Percentiles rank a stretch among this genome's conserved stretches.
Evolutionary conservation across 2,113 vertebrate species (phyloP).

Genomic region (Proterorhinus semilunaris): DNA sequence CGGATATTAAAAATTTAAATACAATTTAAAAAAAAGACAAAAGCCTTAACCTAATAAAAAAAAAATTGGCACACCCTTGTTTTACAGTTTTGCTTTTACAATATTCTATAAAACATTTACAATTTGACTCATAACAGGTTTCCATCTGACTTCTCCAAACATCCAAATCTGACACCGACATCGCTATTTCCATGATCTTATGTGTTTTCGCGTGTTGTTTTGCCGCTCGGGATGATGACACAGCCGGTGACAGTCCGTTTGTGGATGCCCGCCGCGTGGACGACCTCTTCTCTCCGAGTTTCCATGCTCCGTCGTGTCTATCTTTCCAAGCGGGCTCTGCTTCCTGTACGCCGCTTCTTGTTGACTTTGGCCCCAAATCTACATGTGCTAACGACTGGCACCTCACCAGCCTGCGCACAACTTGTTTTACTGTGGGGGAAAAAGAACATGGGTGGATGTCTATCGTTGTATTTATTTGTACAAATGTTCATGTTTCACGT

Average conservation of each 20-base stretch:
- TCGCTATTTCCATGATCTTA: slow-evolving; percentile 19
- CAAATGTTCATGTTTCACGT: slow-evolving; percentile 7
- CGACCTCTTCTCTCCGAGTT: slow-evolving; percentile 31
- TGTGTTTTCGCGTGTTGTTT: slow-evolving; percentile 64
- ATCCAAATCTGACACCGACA: background rate
- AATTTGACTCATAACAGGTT: background rate
- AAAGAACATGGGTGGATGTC: slow-evolving; percentile 34
- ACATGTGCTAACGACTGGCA: slow-evolving; percentile 13
- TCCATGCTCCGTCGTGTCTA: slow-evolving; percentile 56
- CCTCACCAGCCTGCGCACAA: slow-evolving; percentile 15
- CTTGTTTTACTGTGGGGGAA: slow-evolving; percentile 19
- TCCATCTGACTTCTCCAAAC: background rate
- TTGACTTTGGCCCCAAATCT: slow-evolving; percentile 62
- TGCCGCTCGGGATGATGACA: slow-evolving; percentile 52
- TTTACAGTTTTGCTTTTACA: slow-evolving; percentile 13
- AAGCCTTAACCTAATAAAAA: background rate
- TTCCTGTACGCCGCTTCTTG: slow-evolving; percentile 60
- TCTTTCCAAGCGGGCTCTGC: slow-evolving; percentile 63
- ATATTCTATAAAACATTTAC: slow-evolving; percentile 5
- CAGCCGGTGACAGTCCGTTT: slow-evolving; percentile 45
- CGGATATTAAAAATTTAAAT: no score
- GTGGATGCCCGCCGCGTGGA: slow-evolving; percentile 47
- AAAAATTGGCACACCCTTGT: slow-evolving; percentile 15
- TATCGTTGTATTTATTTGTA: slow-evolving; percentile 27
- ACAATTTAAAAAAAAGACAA: no score